Percentiles rank a stretch among this genome's conserved stretches.
These are phyloP conservation scores for Apodemus agrarius DNA, from an alignment of 2,797 vertebrate species.

Conservation along the genomic window DNA sequence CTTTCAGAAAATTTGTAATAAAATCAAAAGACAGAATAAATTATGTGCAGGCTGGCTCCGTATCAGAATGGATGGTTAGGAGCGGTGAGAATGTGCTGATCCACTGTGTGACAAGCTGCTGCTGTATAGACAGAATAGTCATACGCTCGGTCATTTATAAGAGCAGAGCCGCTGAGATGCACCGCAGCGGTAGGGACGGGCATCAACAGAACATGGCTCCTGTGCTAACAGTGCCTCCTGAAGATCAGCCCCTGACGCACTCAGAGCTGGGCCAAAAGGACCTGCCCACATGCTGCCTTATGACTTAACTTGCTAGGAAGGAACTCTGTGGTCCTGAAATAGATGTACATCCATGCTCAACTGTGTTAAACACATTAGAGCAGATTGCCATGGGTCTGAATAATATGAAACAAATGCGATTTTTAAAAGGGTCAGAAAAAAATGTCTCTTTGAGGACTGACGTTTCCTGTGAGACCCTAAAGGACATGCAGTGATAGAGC, in stretches of 20 bases:
- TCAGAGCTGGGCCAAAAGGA: neutral
- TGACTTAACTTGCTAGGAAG: neutral
- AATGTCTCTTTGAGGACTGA: neutral
- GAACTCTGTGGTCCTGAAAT: neutral
- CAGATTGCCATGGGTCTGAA: neutral
- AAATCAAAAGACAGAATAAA: slow-evolving; percentile 1
- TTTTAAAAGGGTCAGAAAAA: slow-evolving; percentile 33
- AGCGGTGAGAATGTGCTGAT: neutral
- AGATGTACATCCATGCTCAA: neutral
- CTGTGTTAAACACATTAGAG: neutral
- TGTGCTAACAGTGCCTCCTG: neutral
- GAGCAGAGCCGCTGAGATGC: neutral
- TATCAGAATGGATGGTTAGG: neutral
- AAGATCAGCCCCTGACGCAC: neutral
- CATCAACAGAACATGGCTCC: neutral
- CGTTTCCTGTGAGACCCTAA: neutral
- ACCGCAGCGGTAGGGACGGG: neutral
- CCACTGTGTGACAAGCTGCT: neutral
- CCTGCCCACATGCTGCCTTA: neutral
- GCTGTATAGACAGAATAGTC: neutral
- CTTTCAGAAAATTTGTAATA: neutral
- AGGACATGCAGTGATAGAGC: neutral
- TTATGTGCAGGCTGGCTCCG: neutral
- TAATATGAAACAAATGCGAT: neutral
- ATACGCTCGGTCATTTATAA: slow-evolving; percentile 1